phyloP scores from a whole-genome alignment of 2,888 invertebrate genomes.

The Rutpela maculata region DNA sequence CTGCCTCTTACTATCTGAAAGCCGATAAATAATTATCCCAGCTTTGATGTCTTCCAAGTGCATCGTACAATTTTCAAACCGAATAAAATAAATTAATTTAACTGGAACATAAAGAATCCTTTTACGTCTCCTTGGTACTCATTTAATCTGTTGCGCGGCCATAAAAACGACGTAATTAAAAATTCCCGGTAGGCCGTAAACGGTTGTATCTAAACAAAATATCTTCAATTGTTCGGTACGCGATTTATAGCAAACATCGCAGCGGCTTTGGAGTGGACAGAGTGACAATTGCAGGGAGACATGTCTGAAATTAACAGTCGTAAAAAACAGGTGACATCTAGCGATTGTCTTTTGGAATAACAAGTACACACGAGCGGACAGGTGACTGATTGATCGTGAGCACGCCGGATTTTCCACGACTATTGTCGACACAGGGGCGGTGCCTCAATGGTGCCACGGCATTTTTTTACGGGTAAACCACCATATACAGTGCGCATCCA shows the following conservation, averaged over 20 bases:
- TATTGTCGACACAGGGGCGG: constrained; percentile 35
- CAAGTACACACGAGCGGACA: constrained; percentile 64
- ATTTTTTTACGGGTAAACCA: no score
- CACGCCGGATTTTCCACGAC: constrained; percentile 38
- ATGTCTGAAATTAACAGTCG: constrained; percentile 68
- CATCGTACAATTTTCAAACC: constrained; percentile 12
- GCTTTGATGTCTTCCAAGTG: constrained; percentile 12
- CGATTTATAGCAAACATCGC: constrained; percentile 63
- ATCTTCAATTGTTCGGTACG: constrained; percentile 64
- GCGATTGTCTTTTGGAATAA: constrained; percentile 64
- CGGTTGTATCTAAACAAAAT: constrained; percentile 64
- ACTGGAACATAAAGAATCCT: constrained; percentile 50
- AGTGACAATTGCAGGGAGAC: constrained; percentile 69
- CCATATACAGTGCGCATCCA: no score
- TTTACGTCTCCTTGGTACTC: constrained; percentile 48
- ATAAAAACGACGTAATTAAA: constrained; percentile 63
- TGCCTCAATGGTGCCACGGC: background rate
- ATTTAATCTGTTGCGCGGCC: constrained; percentile 48
- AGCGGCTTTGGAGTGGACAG: constrained; percentile 55
- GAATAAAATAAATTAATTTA: constrained; percentile 51
- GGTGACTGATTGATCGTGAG: constrained; percentile 65
- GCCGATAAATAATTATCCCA: constrained; percentile 15
- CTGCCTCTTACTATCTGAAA: background rate
- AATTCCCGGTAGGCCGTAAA: constrained; percentile 63
- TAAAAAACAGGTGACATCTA: constrained; percentile 69